A percentile compares a stretch with the other conserved stretches of the same genome.
Conservation (phyloP, 2,888 invertebrate genomes). For the Theretra japonica region DNA sequence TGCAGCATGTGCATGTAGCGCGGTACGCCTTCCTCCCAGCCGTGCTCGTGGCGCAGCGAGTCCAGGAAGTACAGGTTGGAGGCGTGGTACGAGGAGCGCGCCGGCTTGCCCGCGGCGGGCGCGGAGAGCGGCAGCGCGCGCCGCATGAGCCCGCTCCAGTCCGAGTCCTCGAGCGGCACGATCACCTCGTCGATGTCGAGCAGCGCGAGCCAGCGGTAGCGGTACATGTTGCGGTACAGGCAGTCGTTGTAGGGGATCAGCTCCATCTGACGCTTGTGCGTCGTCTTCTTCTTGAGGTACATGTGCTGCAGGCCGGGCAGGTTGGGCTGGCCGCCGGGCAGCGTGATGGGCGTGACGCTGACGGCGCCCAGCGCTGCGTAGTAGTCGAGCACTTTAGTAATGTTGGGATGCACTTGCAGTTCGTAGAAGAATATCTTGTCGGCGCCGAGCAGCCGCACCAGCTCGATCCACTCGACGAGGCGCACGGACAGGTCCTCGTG, state of each 20-base stretch:
- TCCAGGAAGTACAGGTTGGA: conserved; percentile 97
- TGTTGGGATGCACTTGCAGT: conserved; percentile 95
- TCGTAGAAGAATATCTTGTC: conserved; percentile 97
- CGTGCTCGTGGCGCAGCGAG: conserved; percentile 92
- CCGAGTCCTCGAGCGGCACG: conserved; percentile 91
- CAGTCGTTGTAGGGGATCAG: conserved; percentile 98
- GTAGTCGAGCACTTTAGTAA: conserved; percentile 90
- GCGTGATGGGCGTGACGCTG: conserved; percentile 91
- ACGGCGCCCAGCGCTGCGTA: conserved; percentile 88
- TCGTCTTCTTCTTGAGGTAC: conserved; percentile 95
- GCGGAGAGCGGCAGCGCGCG: conserved; percentile 87
- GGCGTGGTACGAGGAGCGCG: conserved; percentile 93
- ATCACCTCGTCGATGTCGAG: conserved; percentile 98
- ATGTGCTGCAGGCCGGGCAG: conserved; percentile 94
- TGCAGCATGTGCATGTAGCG: conserved; percentile 97
- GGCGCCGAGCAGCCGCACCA: conserved; percentile 93
- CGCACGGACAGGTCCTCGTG: conserved; percentile 96
- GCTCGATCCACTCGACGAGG: conserved; percentile 97
- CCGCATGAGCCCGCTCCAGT: conserved; percentile 92
- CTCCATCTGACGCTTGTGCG: conserved; percentile 97
- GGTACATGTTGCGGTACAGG: conserved; percentile 95
- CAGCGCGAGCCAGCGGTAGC: conserved; percentile 95
- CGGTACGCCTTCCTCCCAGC: conserved; percentile 91
- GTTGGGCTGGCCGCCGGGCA: conserved; percentile 96
- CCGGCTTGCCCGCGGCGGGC: conserved; percentile 76